Base-by-base conservation (phyloP, 2,797 vertebrate genomes). In the Setipinna tenuifilis region DNA sequence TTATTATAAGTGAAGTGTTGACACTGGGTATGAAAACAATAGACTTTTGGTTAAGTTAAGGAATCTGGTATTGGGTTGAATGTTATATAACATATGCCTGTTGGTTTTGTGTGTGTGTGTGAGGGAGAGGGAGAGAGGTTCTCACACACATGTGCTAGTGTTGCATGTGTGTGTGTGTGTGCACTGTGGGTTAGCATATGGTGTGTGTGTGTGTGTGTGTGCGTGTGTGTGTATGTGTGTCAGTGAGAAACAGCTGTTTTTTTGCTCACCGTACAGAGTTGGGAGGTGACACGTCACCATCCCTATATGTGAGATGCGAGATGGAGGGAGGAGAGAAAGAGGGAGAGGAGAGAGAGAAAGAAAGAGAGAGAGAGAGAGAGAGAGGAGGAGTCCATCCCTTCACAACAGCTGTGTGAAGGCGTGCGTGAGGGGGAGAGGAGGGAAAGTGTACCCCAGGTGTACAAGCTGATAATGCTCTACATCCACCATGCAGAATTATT, bases 171-270 rank as follows among this genome's bases (percentile, higher is more conserved):
- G 68, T 25, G 65, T 71, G 65, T 19, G 68, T 75, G 82, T 54
- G 50, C 50, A 41, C 31, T 16, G 28, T 75, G 68, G 28, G 68
- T 75, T 75, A 75, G 68, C 68, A 17, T 85, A 81, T 84, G 83
- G 82, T 81, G 81, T 54, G 59, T 35, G 21, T 82, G 83, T 85
- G 57, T 81, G 86, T 89, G 59, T 86, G 91, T 91, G 65, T 86
- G 91, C n/a, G 82, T 81, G 81, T 54, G 59, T 35, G 21, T 82
- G 83, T 85, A 50, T 81, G 86, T 89, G 59, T 86, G 91, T 91
- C 90, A 85, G 88, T 83, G 71, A 89, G 58, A 89, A 88, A 89
- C 90, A 93, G 92, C 91, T 93, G 94, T 88, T 94, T 94, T 94
- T 91, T 91, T 83, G 44, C 90, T 94, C 86, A 89, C 91, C 88